phyloP scores from a whole-genome alignment of 2,797 vertebrate genomes.

The Typhlichthys eigenmanni region DNA sequence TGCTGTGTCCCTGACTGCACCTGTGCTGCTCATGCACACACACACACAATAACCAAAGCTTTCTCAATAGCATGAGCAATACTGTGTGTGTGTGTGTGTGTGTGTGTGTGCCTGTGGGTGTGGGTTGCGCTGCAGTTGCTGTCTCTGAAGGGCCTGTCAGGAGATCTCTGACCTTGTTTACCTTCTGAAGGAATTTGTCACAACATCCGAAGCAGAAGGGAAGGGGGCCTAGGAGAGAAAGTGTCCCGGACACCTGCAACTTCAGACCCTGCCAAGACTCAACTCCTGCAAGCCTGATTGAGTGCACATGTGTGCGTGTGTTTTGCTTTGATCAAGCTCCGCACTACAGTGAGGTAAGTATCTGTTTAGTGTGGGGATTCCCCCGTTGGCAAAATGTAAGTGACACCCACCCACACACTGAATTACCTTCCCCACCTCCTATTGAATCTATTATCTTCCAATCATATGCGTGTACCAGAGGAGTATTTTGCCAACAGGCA shows the following conservation, averaged over 20 bases:
- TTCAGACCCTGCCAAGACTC: conserved; percentile 35
- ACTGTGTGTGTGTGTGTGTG: conserved; percentile 18
- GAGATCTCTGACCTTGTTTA: conserved; percentile 63
- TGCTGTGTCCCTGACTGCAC: conserved; percentile 76
- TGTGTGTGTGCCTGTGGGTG: conserved; percentile 17
- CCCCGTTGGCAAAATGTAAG: conserved; percentile 29
- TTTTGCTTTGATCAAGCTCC: conserved; percentile 52
- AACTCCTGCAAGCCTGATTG: conserved; percentile 33
- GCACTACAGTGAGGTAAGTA: conserved; percentile 11
- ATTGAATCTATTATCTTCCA: too few relatives aligned
- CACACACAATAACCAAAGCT: too few relatives aligned
- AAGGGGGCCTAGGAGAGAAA: conserved; percentile 37
- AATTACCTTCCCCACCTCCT: too few relatives aligned
- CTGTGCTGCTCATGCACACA: conserved; percentile 57
- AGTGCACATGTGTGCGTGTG: not conserved
- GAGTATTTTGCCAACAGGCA: too few relatives aligned
- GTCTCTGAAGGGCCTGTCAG: conserved; percentile 51
- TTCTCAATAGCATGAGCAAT: conserved; percentile 24
- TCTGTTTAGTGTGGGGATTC: conserved; percentile 18
- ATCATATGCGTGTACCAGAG: too few relatives aligned
- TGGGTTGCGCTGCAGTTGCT: conserved; percentile 20
- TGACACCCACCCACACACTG: not conserved
- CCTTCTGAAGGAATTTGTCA: conserved; percentile 67
- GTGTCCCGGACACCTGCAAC: conserved; percentile 62
- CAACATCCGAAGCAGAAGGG: conserved; percentile 47